Conservation (phyloP, 2,797 vertebrate genomes). For the Ceryle rudis region DNA sequence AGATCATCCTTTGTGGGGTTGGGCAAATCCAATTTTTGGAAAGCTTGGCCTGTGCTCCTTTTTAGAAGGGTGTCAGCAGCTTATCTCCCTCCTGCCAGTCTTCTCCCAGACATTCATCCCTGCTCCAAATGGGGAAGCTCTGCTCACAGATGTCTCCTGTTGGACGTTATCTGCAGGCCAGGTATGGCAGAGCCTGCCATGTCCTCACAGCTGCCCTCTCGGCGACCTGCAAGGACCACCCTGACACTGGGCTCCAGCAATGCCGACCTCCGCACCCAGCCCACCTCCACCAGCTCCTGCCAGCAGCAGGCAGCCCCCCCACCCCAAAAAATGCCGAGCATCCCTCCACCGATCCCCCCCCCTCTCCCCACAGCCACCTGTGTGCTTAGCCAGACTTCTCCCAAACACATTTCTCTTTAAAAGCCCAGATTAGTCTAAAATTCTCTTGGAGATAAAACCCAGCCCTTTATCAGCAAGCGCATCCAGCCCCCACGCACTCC, state of each 20-base stretch:
- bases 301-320: not conserved
- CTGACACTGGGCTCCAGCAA: not conserved
- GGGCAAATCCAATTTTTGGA: not conserved
- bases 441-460: slow-evolving; percentile 11
- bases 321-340: not conserved
- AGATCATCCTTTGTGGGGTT: not conserved
- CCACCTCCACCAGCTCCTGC: not conserved
- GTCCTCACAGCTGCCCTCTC: slow-evolving; percentile 26
- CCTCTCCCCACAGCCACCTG: slow-evolving; percentile 18
- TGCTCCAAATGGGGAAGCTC: not conserved
- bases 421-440: slow-evolving; percentile 59
- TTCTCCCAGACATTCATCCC: not conserved
- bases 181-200: not conserved
- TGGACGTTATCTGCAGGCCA: slow-evolving; percentile 40
- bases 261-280: rapidly evolving
- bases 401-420: slow-evolving; percentile 58
- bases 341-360: not conserved
- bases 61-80: not conserved
- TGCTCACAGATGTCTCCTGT: not conserved
- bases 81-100: slow-evolving; percentile 11
- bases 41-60: not conserved
- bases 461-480: slow-evolving; percentile 2
- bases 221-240: slow-evolving; percentile 46
- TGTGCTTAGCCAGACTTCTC: not conserved
- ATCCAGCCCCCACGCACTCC: slow-evolving; percentile 40